Evolutionary conservation across 1,140 invertebrate genomes (phyloP), one percentile per base, ranked within the genome.

Genomic region (Rhagoletis zephyria): DNA sequence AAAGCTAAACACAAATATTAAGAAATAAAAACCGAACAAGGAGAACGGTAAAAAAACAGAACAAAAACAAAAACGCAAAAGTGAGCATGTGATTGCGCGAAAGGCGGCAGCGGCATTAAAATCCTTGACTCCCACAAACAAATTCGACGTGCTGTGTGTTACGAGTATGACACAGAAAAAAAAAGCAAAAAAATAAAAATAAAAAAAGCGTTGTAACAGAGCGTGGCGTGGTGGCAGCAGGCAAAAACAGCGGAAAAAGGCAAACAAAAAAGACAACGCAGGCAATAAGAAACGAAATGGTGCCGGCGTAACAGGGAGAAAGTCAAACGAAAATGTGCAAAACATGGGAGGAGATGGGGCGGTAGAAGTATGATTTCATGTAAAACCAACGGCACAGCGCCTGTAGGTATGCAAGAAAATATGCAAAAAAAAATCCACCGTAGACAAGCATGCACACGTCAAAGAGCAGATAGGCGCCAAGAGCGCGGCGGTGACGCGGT

Each of bases 81-180:
- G 51, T 74, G 60, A 48, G 85, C 86, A 61, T 65, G 67, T 77
- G 10, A 86, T 30, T 85, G 59, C 59, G 81, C 56, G 85, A 88
- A 89, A 90, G 87, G 87, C 88, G 89, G 87, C 87, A 90, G 88
- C 89, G 81, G 88, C 89, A 88, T 87, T 87, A 90, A 89, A 89
- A 91, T 90, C 87, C 90, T 90, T 89, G 91, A 90, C 88, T 90
- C 90, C 90, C 74, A 81, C 74, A 81, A 81, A 19, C 74, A 81
- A 81, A 19, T 81, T 56, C 74, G 19, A 81, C 74, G 7, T n/a
- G 74, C 74, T 81, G 74, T 10, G n/a, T n/a, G n/a, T n/a, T 30
- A 30, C 30, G 30, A 30, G 30, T 30, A 30, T 77, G 70, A 77
- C 70, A 77, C 70, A 45, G 30, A 30, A 30, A 30, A 30, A 30